Conservation (phyloP, 1,140 invertebrate species). For the Achatina immaculata region DNA sequence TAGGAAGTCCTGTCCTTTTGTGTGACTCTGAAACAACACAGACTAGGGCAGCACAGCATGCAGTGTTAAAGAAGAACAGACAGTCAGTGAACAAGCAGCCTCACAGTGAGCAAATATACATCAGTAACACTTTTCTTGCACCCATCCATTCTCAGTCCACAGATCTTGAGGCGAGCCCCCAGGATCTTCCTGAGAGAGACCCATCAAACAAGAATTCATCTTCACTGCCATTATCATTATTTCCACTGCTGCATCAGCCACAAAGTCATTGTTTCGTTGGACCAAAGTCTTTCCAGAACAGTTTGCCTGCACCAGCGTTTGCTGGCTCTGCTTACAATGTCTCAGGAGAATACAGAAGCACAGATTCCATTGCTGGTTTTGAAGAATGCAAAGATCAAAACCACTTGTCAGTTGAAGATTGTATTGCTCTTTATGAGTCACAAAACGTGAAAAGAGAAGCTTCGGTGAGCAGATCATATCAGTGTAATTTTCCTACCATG, state of each 20-base stretch:
- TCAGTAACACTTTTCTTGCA: not conserved
- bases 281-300: not conserved
- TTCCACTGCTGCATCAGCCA: not conserved
- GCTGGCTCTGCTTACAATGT: not conserved
- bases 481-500: not conserved
- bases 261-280: not conserved
- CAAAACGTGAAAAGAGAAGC: not conserved
- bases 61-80: slow-evolving; percentile 50
- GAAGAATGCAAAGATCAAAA: slow-evolving; percentile 7
- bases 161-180: slow-evolving; percentile 48
- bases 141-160: not conserved
- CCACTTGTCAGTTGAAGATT: slow-evolving; percentile 20
- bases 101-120: slow-evolving; percentile 38
- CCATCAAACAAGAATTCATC: not conserved
- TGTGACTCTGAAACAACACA: slow-evolving; percentile 14
- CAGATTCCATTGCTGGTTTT: not conserved
- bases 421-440: slow-evolving; percentile 30
- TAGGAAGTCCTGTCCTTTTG: not conserved
- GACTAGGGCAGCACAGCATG: slow-evolving; percentile 31
- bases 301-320: not conserved
- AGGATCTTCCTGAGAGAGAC: slow-evolving; percentile 57
- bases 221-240: slow-evolving; percentile 4
- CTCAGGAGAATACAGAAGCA: not conserved
- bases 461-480: not conserved
- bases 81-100: slow-evolving; percentile 45